Evolutionary conservation across 2,888 invertebrate species (phyloP), one percentile per base, ranked within the genome.

Genomic region (Thera obeliscata): DNA sequence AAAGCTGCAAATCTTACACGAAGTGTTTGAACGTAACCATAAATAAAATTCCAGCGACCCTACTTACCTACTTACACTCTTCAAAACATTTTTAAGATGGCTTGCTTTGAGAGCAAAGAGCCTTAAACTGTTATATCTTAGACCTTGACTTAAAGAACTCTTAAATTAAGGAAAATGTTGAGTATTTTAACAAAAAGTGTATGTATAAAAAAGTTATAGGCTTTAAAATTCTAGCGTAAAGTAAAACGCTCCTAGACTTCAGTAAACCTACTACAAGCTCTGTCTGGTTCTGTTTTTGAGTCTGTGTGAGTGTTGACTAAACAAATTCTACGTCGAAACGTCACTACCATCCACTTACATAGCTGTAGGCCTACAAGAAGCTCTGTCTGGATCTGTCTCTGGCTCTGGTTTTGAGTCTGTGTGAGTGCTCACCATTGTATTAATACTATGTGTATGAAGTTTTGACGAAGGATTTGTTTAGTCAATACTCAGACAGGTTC

Each of bases 141-240:
- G 41, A 43, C 46, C 55, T 55, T 36, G 54, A 8, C 46, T 7
- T 6, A 54, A 61, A 22, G n/a, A 58, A 48, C 48, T 52, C 69
- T 70, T 67, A 74, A 72, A 72, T 72, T 69, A 67, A 46, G 65
- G 49, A 63, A 52, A 67, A 56, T 22, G 63, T 52, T 61, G 68
- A 66, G 59, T 56, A 50, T 69, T 66, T 64, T 52, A 66, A 56
- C 50, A 60, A 69, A 62, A 67, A 48, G 43, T 43, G 41, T 43
- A 6, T 8, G 46, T 52, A 55, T 56, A 58, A 62, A 38, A 63
- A 69, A 72, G 63, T 69, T 72, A 68, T 69, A 36, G 35, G 64
- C 54, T 64, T 64, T 63, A 22, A 54, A 58, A 64, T 33, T 52
- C 33, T 12, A 6, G 12, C 57, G 52, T 46, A n/a, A 46, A 56